Evolutionary conservation across 2,113 vertebrate genomes (phyloP).

Genomic region (Gymnorhina tibicen): DNA sequence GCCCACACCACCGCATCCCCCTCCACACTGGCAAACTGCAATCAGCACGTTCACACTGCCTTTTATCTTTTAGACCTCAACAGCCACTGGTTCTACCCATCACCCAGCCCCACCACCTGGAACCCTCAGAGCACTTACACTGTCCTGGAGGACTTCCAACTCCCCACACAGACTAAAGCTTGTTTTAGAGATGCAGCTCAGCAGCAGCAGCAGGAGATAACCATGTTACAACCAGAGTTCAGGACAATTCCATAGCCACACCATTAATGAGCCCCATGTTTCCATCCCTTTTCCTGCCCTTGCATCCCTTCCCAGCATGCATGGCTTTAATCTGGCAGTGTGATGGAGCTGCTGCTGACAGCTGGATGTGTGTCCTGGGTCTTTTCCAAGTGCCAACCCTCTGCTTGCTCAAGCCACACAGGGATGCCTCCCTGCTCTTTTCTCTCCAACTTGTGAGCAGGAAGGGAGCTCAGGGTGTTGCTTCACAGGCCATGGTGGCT

Average conservation of each 20-base stretch:
- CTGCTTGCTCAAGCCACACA: background rate
- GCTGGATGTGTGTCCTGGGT: background rate
- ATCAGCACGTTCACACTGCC: rapidly evolving
- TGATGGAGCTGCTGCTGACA: background rate
- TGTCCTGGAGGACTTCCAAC: background rate
- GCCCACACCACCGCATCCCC: rapidly evolving
- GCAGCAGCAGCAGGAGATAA: background rate
- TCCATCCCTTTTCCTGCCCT: background rate
- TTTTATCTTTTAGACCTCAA: background rate
- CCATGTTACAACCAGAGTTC: rapidly evolving
- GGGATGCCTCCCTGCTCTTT: background rate
- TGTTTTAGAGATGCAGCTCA: background rate
- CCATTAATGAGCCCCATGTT: background rate
- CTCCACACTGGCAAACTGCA: rapidly evolving
- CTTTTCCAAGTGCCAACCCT: background rate
- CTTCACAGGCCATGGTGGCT: background rate
- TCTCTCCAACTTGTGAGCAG: background rate
- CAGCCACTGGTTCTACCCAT: background rate
- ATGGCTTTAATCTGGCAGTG: background rate
- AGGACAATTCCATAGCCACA: background rate
- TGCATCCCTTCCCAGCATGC: background rate
- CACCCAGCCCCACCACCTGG: background rate
- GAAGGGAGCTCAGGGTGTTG: background rate
- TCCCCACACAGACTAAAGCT: background rate
- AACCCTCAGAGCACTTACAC: background rate